Percentiles rank a stretch among this genome's conserved stretches.
These are phyloP conservation scores for Helicoverpa assulta DNA, from an alignment of 2,888 invertebrate genomes.

Conservation along the genomic window DNA sequence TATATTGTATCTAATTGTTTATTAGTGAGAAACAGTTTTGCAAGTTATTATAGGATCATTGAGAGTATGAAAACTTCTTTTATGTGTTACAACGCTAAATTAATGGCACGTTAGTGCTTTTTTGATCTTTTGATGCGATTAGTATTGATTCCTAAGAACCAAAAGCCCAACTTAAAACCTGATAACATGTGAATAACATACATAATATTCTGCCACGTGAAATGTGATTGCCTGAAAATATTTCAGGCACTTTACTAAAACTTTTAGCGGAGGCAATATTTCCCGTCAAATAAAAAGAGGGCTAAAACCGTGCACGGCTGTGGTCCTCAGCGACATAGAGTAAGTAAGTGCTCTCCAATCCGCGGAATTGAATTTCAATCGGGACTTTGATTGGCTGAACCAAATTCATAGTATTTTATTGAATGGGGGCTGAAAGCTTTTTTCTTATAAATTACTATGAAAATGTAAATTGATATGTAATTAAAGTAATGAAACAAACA, in stretches of 20 bases:
- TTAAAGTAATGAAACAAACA: neutral
- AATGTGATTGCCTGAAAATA: slow-evolving; percentile 3
- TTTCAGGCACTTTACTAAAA: slow-evolving; percentile 8
- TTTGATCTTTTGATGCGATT: neutral
- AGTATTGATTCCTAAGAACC: neutral
- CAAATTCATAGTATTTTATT: slow-evolving; percentile 47
- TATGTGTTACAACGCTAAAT: neutral
- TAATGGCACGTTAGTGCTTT: neutral
- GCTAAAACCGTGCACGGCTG: slow-evolving; percentile 20
- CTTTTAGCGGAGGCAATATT: slow-evolving; percentile 15
- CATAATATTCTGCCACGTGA: neutral
- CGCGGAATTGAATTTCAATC: slow-evolving; percentile 66
- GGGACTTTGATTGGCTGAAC: slow-evolving; percentile 62
- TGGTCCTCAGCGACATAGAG: slow-evolving; percentile 52
- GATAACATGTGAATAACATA: neutral
- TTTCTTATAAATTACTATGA: neutral
- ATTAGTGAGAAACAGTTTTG: neutral
- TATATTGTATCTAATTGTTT: slow-evolving; percentile 3
- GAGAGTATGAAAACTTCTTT: neutral
- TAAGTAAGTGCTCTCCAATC: slow-evolving; percentile 59
- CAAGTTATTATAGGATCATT: slow-evolving; percentile 14
- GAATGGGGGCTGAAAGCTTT: slow-evolving; percentile 1
- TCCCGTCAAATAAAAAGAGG: slow-evolving; percentile 16
- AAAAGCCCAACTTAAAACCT: neutral
- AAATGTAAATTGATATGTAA: neutral